Percentiles rank a stretch among this genome's conserved stretches.
phyloP scores from a whole-genome alignment of 2,888 invertebrate genomes.

The Sclerodermus sp. region DNA sequence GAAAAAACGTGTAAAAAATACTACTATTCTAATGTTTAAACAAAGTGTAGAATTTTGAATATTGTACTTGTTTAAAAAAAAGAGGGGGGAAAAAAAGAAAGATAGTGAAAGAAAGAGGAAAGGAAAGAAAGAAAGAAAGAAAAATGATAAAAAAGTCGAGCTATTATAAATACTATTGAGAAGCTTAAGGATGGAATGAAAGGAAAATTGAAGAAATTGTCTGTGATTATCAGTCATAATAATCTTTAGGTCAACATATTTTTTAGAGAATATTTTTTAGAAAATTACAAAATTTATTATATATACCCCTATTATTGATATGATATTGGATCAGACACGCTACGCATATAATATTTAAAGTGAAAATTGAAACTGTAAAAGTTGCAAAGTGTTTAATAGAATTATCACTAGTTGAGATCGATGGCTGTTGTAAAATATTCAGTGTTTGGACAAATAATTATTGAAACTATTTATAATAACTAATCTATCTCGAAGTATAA shows the following conservation, averaged over 20 bases:
- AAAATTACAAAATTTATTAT: conserved; percentile 56
- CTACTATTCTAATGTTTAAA: conserved; percentile 40
- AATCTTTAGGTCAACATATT: conserved; percentile 57
- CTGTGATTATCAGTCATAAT: conserved; percentile 58
- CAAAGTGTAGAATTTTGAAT: conserved; percentile 38
- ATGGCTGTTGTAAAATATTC: conserved; percentile 56
- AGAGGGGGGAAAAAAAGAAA: conserved; percentile 6
- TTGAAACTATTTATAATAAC: conserved; percentile 48
- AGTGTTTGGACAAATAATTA: conserved; percentile 54
- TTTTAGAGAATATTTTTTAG: conserved; percentile 57
- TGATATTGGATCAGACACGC: conserved; percentile 50
- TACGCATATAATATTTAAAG: conserved; percentile 32
- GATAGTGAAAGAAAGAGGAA: conserved; percentile 13
- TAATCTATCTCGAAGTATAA: conserved; percentile 40
- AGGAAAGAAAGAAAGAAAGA: conserved; percentile 18
- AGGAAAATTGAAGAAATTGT: conserved; percentile 49
- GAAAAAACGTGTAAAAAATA: conserved; percentile 27
- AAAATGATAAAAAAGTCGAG: conserved; percentile 16
- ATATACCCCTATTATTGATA: conserved; percentile 54
- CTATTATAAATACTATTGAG: conserved; percentile 20
- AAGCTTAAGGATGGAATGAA: conserved; percentile 24
- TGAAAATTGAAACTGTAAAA: conserved; percentile 33
- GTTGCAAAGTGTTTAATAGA: conserved; percentile 48
- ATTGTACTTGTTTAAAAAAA: conserved; percentile 31
- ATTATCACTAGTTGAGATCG: conserved; percentile 50